Base-by-base conservation (phyloP, 1,140 invertebrate genomes). In the Aphelinus atriplicis region DNA sequence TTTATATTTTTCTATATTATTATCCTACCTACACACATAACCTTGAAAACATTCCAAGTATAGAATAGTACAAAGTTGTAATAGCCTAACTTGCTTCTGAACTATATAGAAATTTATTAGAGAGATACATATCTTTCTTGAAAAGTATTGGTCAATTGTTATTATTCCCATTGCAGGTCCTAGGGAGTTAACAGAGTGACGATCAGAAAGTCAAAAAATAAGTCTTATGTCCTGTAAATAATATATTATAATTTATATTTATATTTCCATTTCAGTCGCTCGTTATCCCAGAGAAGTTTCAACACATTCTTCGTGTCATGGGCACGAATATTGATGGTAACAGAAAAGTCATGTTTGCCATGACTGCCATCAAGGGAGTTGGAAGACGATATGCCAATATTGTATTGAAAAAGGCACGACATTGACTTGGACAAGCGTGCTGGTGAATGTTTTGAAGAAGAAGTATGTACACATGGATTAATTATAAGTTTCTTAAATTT, bases 301-400 rank as follows among this genome's bases (percentile, higher is more conserved):
- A 99, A 90, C 98, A 99, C 91, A 99, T 99, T 93, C 94, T 99
- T 91, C 98, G 98, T 98, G 95, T 99, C 85, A 94, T 99, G 91
- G 96, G 95, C 92, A 99, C 98, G 85, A 99, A 99, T 87, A 99
- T 99, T 82, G 98, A 99, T 93, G 98, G 98, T 86, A 95, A 97
- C 89, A 91, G 94, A 57, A 99, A 99, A 88, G 95, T 99, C 77
- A 97, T 97, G 93, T 99, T 98, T 88, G 98, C 98, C 72, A 93
- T 99, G 91, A 99, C 98, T 53, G 95, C 97, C 73, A 99, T 99
- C 88, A 99, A 99, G 89, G 98, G 98, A 90, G 95, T 99, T 81
- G 98, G 98, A 85, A 92, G 98, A 75, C 91, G 98, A 81, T 99
- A 99, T 85, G 93, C 98, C 63, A 97, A 98, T 84, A 95, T 99